Conservation (phyloP, 1,140 invertebrate species). For the Anoplophora glabripennis region DNA sequence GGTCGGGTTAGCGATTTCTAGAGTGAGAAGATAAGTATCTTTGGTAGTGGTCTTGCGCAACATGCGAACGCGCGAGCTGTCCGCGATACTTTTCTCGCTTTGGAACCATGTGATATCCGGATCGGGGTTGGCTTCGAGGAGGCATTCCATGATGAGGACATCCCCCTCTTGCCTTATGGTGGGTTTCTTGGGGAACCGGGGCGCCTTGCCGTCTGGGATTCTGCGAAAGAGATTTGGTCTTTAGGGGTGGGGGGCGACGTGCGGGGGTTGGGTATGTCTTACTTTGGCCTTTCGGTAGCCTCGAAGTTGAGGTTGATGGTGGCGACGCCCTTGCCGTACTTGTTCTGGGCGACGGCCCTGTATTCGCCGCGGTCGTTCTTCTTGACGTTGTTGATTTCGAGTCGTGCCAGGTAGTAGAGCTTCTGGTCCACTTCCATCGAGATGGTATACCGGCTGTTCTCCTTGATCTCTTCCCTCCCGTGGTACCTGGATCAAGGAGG, state of each 20-base stretch:
- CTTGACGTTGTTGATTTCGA: constrained; percentile 81
- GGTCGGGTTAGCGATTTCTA: constrained; percentile 92
- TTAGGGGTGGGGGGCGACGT: constrained; percentile 7
- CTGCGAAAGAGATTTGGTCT: constrained; percentile 53
- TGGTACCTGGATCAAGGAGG: constrained; percentile 67
- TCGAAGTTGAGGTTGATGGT: constrained; percentile 96
- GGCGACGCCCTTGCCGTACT: constrained; percentile 85
- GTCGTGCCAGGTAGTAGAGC: constrained; percentile 80
- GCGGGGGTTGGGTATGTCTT: constrained; percentile 49
- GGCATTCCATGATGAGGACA: constrained; percentile 91
- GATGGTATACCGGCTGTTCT: constrained; percentile 74
- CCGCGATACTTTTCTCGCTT: constrained; percentile 75
- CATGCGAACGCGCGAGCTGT: constrained; percentile 82
- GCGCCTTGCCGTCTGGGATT: constrained; percentile 92
- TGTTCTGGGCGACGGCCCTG: constrained; percentile 88
- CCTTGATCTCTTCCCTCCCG: constrained; percentile 72
- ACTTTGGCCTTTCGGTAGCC: constrained; percentile 83
- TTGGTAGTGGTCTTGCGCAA: constrained; percentile 79
- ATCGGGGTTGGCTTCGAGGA: constrained; percentile 89
- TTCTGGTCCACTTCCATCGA: constrained; percentile 81
- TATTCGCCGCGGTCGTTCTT: constrained; percentile 90
- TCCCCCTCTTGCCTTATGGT: constrained; percentile 95
- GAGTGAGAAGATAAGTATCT: constrained; percentile 84
- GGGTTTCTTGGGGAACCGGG: constrained; percentile 95
- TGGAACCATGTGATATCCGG: constrained; percentile 96